Conservation (phyloP, 2,888 invertebrate species). For the Seladonia tumulorum region DNA sequence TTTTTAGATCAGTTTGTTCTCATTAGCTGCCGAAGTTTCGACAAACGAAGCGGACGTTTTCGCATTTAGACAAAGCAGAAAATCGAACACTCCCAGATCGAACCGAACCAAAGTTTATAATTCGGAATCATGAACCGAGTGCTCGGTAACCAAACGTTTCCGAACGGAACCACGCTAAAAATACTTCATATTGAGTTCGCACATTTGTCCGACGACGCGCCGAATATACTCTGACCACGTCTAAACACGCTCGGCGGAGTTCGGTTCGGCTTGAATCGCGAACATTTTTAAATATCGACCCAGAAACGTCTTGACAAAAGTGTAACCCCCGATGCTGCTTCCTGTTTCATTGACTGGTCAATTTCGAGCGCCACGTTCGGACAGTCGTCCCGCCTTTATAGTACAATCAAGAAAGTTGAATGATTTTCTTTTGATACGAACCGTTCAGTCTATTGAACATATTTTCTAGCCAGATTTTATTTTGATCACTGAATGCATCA, state of each 20-base stretch:
- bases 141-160: conserved; percentile 36
- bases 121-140: conserved; percentile 24
- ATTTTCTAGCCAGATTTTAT: background rate
- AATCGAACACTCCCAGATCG: background rate
- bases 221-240: conserved; percentile 55
- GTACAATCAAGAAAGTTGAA: background rate
- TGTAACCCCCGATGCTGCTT: background rate
- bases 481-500: background rate
- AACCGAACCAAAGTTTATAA: conserved; percentile 22
- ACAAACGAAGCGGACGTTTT: background rate
- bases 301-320: background rate
- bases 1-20: too few species aligned
- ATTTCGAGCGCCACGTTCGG: background rate
- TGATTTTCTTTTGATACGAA: too few species aligned
- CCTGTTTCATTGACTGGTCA: background rate
- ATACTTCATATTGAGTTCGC: conserved; percentile 61
- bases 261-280: conserved; percentile 26
- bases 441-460: background rate
- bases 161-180: conserved; percentile 47
- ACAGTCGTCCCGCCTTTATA: background rate
- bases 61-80: background rate
- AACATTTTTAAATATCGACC: conserved; percentile 30
- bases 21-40: background rate
- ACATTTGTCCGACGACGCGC: conserved; percentile 52
- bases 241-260: conserved; percentile 45